Base-by-base conservation (phyloP, 2,888 invertebrate species). In the Orthosia gothica region DNA sequence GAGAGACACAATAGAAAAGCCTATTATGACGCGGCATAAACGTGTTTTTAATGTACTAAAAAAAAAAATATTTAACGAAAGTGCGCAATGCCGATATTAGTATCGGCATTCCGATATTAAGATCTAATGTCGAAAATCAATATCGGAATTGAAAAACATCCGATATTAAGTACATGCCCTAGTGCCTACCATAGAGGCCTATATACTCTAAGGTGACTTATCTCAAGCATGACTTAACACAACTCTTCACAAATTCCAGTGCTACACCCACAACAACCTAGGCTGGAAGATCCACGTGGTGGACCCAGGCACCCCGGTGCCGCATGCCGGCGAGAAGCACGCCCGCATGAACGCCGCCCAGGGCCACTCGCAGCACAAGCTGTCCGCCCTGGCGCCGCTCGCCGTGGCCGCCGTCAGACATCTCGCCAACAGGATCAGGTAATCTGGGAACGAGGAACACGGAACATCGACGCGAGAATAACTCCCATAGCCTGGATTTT, bases 201-300 rank as follows among this genome's bases (percentile, higher is more conserved):
- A 55, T 23, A 55, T 2, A 23, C 15, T 13, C 32, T n/a, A 58
- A 18, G 5, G 52, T 9, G 9, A 50, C n/a, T n/a, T 32, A 32
- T 32, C 18, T 7, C 20, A 20, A 20, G 20, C 4, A 13, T 20
- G 40, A 40, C 40, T 0, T 65, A 45, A 65, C 40, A 23, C 0
- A 40, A 54, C 4, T 4, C 0, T 16, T 12, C 4, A 1, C 15
- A 55, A 26, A 13, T 66, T 96, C 20, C 96, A 99, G 99, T 99
- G 99, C 94, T 99, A 98, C 95, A 98, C 98, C n/a, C 99, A 99
- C 96, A 98, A 98, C 85, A 98, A 99, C 93, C 96, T 99, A 47
- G 99, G 99, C 65, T 99, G 99, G 99, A 99, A 99, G 93, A 99
- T 99, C 87, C 97, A 98, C 93, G 98, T 99, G 4, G 97, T 98